Percentiles rank a stretch among this genome's conserved stretches.
phyloP scores from a whole-genome alignment of 2,888 invertebrate genomes.

The Camponotus fellah region DNA sequence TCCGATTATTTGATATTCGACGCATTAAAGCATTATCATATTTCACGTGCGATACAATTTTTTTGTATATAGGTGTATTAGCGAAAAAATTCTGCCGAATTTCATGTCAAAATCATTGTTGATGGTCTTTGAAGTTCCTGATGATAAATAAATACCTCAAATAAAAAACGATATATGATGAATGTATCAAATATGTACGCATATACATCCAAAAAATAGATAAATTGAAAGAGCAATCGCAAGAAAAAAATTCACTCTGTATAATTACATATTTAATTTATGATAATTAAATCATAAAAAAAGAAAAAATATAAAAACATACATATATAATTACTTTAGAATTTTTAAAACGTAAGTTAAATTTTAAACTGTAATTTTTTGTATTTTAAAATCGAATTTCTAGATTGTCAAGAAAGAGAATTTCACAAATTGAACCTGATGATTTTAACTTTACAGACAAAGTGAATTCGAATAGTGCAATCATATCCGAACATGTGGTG shows the following conservation, averaged over 20 bases:
- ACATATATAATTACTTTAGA: background rate
- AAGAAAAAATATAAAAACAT: background rate
- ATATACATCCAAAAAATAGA: background rate
- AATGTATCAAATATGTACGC: background rate
- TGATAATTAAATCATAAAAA: background rate
- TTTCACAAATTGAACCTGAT: background rate
- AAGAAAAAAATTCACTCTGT: background rate
- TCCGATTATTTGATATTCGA: background rate
- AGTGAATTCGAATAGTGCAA: background rate
- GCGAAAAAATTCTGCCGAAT: background rate
- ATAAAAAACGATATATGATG: conserved; percentile 29
- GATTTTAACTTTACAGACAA: background rate
- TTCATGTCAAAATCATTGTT: conserved; percentile 35
- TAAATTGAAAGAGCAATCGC: background rate
- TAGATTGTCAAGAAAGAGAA: background rate
- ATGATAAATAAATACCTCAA: no score
- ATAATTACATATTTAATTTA: background rate
- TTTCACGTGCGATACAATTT: background rate
- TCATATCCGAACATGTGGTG: conserved; percentile 46
- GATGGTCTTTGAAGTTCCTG: background rate
- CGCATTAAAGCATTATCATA: background rate
- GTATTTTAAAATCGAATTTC: background rate
- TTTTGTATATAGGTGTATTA: background rate
- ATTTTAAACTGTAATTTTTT: background rate
- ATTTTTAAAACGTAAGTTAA: background rate